These are phyloP conservation scores for Menura novaehollandiae DNA, from an alignment of 2,113 vertebrate genomes.

Conservation along the genomic window DNA sequence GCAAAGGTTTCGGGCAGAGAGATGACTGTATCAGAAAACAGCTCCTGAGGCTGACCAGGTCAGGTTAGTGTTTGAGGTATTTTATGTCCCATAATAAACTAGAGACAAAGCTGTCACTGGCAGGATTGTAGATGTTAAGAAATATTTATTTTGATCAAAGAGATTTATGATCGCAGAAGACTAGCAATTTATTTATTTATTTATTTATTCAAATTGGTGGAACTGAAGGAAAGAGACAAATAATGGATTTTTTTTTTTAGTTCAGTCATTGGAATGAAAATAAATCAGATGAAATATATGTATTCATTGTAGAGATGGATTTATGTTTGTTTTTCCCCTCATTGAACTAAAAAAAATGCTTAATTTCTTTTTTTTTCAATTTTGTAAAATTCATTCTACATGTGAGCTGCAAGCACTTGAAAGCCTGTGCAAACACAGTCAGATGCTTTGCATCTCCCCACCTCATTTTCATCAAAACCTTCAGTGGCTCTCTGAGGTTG, in stretches of 20 bases:
- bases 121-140: background rate
- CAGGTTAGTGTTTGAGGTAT: background rate
- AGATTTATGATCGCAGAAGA: background rate
- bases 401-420: background rate
- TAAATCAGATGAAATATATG: background rate
- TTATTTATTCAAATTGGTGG: background rate
- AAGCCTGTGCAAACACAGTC: background rate
- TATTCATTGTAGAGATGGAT: background rate
- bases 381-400: background rate
- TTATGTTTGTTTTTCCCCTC: background rate
- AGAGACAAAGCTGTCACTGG: background rate
- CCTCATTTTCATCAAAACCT: background rate
- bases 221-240: background rate
- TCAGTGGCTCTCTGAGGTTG: background rate
- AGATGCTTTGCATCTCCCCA: background rate
- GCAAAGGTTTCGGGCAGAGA: background rate
- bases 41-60: background rate
- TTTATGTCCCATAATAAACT: background rate
- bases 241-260: background rate
- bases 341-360: background rate
- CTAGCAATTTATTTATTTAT: background rate
- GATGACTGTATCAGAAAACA: background rate
- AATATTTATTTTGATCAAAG: background rate
- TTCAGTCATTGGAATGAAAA: background rate
- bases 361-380: background rate